Conservation (phyloP, 2,113 vertebrate genomes). For the Tonatia bakeri region DNA sequence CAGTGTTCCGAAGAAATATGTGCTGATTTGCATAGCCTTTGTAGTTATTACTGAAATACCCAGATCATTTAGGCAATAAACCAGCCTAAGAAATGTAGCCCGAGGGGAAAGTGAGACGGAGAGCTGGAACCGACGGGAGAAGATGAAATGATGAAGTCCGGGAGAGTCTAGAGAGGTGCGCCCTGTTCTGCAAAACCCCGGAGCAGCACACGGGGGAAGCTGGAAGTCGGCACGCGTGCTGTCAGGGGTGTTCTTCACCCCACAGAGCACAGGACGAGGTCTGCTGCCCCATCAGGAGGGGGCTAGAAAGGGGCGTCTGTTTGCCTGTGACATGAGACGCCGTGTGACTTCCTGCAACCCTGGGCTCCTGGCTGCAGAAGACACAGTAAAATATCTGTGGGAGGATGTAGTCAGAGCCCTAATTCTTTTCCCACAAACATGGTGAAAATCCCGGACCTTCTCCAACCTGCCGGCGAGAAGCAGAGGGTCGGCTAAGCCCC, state of each 20-base stretch:
- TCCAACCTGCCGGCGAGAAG: not conserved
- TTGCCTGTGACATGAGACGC: not conserved
- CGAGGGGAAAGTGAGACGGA: not conserved
- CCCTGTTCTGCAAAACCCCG: not conserved
- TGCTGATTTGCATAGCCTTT: constrained; percentile 49
- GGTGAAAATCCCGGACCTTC: not conserved
- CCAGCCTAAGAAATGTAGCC: constrained; percentile 31
- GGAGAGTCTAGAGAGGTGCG: not conserved
- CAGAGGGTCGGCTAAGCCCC: not conserved
- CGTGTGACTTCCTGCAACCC: not conserved
- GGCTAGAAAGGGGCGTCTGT: not conserved
- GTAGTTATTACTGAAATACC: constrained; percentile 49
- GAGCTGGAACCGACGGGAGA: not conserved
- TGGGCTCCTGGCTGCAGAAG: not conserved
- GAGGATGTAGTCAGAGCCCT: not conserved
- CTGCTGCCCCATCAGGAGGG: not conserved
- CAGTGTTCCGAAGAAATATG: not conserved
- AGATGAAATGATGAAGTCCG: not conserved
- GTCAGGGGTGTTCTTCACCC: not conserved
- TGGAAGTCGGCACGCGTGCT: not conserved
- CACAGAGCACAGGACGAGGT: not conserved
- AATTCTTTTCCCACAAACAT: not conserved
- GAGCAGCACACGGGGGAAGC: not conserved
- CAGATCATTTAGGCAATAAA: constrained; percentile 43
- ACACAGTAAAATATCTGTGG: not conserved